These are phyloP conservation scores for Calephelis virginiensis DNA, from an alignment of 1,140 invertebrate species.

Conservation along the genomic window DNA sequence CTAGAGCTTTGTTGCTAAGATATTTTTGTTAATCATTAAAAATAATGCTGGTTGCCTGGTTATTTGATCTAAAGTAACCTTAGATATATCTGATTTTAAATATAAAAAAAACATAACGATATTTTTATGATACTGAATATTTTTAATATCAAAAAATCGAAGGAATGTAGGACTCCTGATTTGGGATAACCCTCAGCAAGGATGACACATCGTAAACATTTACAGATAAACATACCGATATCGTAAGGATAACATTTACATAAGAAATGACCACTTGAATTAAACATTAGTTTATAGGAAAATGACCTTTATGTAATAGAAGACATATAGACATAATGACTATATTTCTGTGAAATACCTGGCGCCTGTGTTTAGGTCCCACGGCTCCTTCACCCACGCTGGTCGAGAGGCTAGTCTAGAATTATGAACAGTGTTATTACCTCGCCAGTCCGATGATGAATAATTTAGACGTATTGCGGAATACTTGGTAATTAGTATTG, in stretches of 20 bases:
- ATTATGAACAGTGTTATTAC: conserved; percentile 30
- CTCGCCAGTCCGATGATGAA: conserved; percentile 30
- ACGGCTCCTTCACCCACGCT: conserved; percentile 35
- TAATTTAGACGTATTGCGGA: conserved; percentile 33
- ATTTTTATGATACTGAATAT: not conserved
- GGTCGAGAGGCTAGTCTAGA: conserved; percentile 28
- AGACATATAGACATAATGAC: conserved; percentile 21
- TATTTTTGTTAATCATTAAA: no score
- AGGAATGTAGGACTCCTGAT: not conserved
- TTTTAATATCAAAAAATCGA: conserved; percentile 6
- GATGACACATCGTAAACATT: conserved; percentile 43
- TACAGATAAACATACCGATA: conserved; percentile 45
- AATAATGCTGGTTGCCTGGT: no score
- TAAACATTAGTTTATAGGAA: conserved; percentile 24
- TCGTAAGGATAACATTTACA: conserved; percentile 41
- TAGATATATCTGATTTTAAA: no score
- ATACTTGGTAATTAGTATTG: not conserved
- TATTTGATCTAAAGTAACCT: no score
- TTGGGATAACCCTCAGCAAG: conserved; percentile 23
- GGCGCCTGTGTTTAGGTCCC: conserved; percentile 38
- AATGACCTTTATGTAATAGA: conserved; percentile 29
- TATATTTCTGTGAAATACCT: conserved; percentile 3
- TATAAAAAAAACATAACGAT: not conserved
- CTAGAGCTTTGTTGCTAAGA: no score
- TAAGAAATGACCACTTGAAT: conserved; percentile 35